Base-by-base conservation (phyloP, 1,140 invertebrate species). In the Coptotermes formosanus region DNA sequence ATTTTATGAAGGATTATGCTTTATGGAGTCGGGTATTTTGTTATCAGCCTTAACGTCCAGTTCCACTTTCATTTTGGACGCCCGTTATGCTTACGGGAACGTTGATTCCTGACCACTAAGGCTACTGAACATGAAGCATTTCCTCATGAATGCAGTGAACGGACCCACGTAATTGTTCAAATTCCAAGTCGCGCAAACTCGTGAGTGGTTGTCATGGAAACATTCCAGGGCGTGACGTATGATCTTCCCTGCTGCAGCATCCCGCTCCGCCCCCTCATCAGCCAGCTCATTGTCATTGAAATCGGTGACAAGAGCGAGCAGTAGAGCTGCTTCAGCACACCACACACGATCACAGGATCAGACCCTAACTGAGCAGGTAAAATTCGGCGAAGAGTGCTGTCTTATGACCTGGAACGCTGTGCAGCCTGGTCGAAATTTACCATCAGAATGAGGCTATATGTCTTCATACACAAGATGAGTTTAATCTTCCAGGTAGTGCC, bases 191-290 rank as follows among this genome's bases (percentile, higher is more conserved):
- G 64, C 64, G 64, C 64, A 75, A 75, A 75, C 64, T 75, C 64
- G 64, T 75, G 64, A 75, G 64, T 75, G n/a, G 64, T 75, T 75
- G 64, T 75, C 64, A 75, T 75, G 64, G 64, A 75, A 75, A 75
- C 64, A 75, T 75, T 75, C 64, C 64, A 75, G 64, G 64, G 64
- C 64, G 64, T 75, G 64, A 75, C 64, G 64, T 75, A 75, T 75
- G 64, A 75, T 75, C 64, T 75, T 75, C 64, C 64, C 64, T 75
- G 64, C 64, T 75, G 64, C 64, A 75, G 64, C 64, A 75, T 75
- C 64, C 64, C 64, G 64, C 25, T 14, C 64, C 64, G 64, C 64
- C 64, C 64, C 64, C 64, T 75, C 64, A 75, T 75, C 64, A 75
- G 64, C 64, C 14, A 30, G 64, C 64, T 14, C 64, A 75, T 75